Evolutionary conservation across 2,888 invertebrate species (phyloP).

Genomic region (Digitonthophagus gazella): DNA sequence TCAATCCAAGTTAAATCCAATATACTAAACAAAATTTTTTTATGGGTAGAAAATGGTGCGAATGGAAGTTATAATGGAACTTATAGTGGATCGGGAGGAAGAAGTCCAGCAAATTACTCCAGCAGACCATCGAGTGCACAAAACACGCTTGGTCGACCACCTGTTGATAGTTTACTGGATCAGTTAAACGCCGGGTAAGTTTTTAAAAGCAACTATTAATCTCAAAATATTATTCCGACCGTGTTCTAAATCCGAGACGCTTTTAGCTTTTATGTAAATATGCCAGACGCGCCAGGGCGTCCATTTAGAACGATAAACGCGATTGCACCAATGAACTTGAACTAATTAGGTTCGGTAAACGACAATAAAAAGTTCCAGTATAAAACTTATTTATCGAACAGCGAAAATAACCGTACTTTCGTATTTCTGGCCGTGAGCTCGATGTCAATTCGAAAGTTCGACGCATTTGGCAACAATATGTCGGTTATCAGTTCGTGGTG

Average conservation of each 20-base stretch:
- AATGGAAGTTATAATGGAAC: conserved; percentile 44
- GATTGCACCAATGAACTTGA: background rate
- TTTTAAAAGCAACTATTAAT: background rate
- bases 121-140: conserved; percentile 47
- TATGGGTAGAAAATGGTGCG: conserved; percentile 41
- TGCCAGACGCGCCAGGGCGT: too few species aligned
- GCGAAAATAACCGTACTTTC: background rate
- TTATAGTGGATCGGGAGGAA: conserved; percentile 44
- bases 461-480: conserved; percentile 12
- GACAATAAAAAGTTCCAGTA: background rate
- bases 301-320: background rate
- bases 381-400: too few species aligned
- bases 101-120: conserved; percentile 45
- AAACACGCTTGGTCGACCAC: conserved; percentile 61
- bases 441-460: background rate
- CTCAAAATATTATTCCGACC: background rate
- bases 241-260: background rate
- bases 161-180: conserved; percentile 86
- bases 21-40: background rate
- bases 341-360: background rate
- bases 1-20: background rate
- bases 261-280: conserved; percentile 4
- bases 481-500: conserved; percentile 3
- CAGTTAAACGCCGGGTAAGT: conserved; percentile 81
- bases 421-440: conserved; percentile 1